Evolutionary conservation across 2,797 vertebrate genomes (phyloP), one percentile per base, ranked within the genome.

Genomic region (Naso thynnoides): DNA sequence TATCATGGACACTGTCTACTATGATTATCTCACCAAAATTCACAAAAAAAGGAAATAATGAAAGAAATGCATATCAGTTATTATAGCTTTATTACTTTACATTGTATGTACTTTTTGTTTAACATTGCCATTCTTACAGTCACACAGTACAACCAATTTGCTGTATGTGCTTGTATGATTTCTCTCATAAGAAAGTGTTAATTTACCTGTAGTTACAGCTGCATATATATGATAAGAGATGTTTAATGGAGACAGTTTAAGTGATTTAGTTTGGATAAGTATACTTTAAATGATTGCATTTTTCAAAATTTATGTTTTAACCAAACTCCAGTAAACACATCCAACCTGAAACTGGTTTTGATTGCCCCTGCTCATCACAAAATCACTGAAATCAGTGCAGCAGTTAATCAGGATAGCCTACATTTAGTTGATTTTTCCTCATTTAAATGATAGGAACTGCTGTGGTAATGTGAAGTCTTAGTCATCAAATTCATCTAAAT

Each of bases 301-400:
- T 62, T 45, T 58, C 19, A 59, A 72, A 65, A 65, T 33, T 23
- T 41, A n/a, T 33, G n/a, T 29, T 80, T 18, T 14, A 52, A 39
- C 56, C 18, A 49, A 67, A 48, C 41, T 27, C 1, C 16, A 31
- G 65, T 42, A 27, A 79, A 79, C 72, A 75, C 31, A 69, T 33
- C 45, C 26, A 53, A 66, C 39, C 61, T 59, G 42, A 36, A 72
- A 55, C 66, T 70, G 39, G 49, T 47, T 58, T 64, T 76, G 62
- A 82, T 82, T 75, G 57, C 9, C 48, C 21, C 14, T 41, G 18
- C 31, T 47, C 54, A 62, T 70, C 61, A 48, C 62, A 78, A 67
- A 84, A 76, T 82, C 65, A 61, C 48, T 63, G 44, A 79, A 77
- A 76, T 78, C 70, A 70, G 78, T 71, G 58, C 58, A 41, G 66